Evolutionary conservation across 2,888 invertebrate species (phyloP).

Genomic region (Ethmia dodecea): DNA sequence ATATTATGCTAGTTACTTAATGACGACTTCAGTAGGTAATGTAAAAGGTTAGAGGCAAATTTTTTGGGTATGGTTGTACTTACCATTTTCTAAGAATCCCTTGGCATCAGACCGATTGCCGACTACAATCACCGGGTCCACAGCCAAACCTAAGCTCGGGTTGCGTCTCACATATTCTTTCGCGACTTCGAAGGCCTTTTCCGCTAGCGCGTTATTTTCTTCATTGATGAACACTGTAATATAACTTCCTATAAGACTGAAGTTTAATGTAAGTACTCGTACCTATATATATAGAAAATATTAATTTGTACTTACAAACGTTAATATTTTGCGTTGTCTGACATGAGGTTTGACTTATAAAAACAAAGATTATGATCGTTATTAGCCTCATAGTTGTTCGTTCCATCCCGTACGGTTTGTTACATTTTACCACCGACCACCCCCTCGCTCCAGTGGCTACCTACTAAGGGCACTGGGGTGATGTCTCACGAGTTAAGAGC

Average conservation of each 20-base stretch:
- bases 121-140: slow-evolving; percentile 79
- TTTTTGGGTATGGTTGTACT: no score
- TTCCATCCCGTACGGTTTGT: slow-evolving; percentile 11
- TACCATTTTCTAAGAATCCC: slow-evolving; percentile 83
- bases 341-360: slow-evolving; percentile 31
- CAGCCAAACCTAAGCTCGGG: slow-evolving; percentile 80
- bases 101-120: slow-evolving; percentile 86
- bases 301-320: slow-evolving; percentile 78
- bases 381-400: no score
- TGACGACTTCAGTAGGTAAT: no score
- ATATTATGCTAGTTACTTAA: no score
- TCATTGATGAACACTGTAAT: slow-evolving; percentile 84
- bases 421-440: slow-evolving; percentile 17
- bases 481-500: slow-evolving; percentile 21
- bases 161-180: slow-evolving; percentile 84
- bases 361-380: slow-evolving; percentile 28
- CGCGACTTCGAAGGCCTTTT: slow-evolving; percentile 84
- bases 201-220: slow-evolving; percentile 83
- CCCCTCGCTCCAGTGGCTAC: slow-evolving; percentile 19
- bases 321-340: slow-evolving; percentile 86
- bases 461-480: slow-evolving; percentile 14
- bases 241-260: no score
- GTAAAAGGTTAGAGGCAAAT: no score
- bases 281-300: background rate
- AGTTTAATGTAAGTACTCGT: no score